Conservation (phyloP, 2,113 vertebrate genomes). For the Columba janthina region DNA sequence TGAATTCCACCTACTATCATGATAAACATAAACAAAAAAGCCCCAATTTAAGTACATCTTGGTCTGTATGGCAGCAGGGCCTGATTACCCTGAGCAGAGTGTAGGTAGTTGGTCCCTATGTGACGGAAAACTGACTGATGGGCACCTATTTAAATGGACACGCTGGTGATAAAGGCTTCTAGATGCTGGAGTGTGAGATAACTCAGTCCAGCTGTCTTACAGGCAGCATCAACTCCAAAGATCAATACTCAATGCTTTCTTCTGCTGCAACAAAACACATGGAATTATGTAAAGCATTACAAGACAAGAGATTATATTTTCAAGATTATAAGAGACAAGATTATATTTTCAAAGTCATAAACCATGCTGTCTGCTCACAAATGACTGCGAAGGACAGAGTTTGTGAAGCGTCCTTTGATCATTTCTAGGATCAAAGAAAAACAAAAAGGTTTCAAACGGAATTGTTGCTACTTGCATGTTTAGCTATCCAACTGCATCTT, state of each 20-base stretch:
- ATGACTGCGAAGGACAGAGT: not conserved
- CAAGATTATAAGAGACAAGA: not conserved
- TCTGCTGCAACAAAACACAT: not conserved
- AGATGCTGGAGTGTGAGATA: not conserved
- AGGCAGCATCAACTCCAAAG: not conserved
- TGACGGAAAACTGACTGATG: not conserved
- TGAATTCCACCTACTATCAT: not conserved
- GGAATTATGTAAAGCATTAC: conserved; percentile 26
- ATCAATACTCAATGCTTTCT: not conserved
- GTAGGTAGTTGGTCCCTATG: fast-evolving
- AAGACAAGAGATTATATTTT: conserved; percentile 15
- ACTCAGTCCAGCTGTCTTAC: not conserved
- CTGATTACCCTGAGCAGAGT: not conserved
- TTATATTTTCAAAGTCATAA: conserved; percentile 33
- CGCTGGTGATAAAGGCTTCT: not conserved
- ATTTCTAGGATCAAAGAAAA: conserved; percentile 21
- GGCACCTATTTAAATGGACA: not conserved
- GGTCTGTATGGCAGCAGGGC: not conserved
- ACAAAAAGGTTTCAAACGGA: conserved; percentile 38
- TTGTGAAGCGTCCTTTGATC: conserved; percentile 23
- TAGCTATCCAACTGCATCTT: conserved; percentile 9
- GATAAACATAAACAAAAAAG: not conserved
- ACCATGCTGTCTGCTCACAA: conserved; percentile 6
- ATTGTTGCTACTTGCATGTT: not conserved
- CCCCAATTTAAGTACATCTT: not conserved